phyloP scores from a whole-genome alignment of 2,888 invertebrate genomes.

The Parasteatoda lunata region DNA sequence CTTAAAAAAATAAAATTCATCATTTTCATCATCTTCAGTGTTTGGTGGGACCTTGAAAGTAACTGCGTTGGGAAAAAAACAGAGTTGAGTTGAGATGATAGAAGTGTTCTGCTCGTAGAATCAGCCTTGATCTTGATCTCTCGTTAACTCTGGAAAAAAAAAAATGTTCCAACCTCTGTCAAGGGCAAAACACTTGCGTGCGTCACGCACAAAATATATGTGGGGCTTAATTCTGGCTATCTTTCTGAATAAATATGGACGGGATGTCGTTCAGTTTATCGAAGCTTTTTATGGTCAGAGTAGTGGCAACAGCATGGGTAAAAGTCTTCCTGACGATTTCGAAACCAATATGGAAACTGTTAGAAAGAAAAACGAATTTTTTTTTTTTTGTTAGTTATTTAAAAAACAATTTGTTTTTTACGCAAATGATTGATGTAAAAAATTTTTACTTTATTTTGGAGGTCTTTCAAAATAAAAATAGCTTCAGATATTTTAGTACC shows the following conservation, averaged over 20 bases:
- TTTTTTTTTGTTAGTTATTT: no score
- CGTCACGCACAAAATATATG: constrained; percentile 16
- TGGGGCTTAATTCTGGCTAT: constrained; percentile 7
- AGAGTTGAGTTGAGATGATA: neutral
- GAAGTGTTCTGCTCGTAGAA: neutral
- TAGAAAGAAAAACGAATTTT: neutral
- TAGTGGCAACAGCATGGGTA: neutral
- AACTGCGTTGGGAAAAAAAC: neutral
- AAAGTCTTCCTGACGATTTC: neutral
- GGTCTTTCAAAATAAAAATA: no score
- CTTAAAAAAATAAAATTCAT: neutral
- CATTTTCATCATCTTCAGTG: neutral
- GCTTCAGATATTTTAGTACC: no score
- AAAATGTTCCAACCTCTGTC: neutral
- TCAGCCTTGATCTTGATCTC: constrained; percentile 34
- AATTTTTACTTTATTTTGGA: no score
- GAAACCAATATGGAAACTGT: neutral
- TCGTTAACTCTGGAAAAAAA: neutral
- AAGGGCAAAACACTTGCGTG: constrained; percentile 16
- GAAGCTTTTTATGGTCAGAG: neutral
- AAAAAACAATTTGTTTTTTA: no score
- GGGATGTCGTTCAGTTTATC: neutral
- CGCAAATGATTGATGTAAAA: no score
- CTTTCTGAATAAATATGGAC: constrained; percentile 3
- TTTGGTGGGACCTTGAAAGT: neutral